These are phyloP conservation scores for Parotocinclus haroldoi DNA, from an alignment of 2,797 vertebrate species.

Conservation along the genomic window DNA sequence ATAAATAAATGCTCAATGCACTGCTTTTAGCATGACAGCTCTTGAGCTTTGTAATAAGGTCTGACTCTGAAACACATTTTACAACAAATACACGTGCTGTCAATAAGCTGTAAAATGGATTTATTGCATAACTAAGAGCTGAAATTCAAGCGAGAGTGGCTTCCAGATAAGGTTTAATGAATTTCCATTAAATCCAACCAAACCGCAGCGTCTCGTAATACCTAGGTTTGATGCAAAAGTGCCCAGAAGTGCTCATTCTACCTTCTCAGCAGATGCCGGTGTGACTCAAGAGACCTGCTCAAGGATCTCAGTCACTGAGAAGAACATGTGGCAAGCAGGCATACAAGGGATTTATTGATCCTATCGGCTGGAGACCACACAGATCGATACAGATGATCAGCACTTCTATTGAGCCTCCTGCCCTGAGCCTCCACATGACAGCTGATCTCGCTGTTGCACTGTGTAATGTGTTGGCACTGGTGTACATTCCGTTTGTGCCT, in stretches of 20 bases:
- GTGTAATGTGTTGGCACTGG: not conserved
- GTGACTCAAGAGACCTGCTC: constrained; percentile 24
- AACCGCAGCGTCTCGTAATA: constrained; percentile 20
- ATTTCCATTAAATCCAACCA: not conserved
- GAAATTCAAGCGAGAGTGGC: not conserved
- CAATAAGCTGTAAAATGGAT: not conserved
- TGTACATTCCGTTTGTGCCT: constrained; percentile 6
- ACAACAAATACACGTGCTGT: not conserved
- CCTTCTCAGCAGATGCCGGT: constrained; percentile 14
- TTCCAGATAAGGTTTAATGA: not conserved
- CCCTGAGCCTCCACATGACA: constrained; percentile 50
- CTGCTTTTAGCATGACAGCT: not conserved
- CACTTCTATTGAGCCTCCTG: constrained; percentile 62
- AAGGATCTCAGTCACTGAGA: constrained; percentile 30
- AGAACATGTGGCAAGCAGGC: constrained; percentile 66
- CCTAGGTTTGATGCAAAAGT: not conserved
- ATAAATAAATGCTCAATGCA: not conserved
- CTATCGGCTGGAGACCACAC: constrained; percentile 60
- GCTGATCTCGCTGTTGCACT: constrained; percentile 43
- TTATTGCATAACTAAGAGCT: not conserved
- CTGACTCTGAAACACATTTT: not conserved
- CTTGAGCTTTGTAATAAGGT: not conserved
- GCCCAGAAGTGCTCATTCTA: not conserved
- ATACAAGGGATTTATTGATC: constrained; percentile 74
- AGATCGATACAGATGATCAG: constrained; percentile 75